Evolutionary conservation across 1,140 invertebrate genomes (phyloP).

Genomic region (Bombus polaris): DNA sequence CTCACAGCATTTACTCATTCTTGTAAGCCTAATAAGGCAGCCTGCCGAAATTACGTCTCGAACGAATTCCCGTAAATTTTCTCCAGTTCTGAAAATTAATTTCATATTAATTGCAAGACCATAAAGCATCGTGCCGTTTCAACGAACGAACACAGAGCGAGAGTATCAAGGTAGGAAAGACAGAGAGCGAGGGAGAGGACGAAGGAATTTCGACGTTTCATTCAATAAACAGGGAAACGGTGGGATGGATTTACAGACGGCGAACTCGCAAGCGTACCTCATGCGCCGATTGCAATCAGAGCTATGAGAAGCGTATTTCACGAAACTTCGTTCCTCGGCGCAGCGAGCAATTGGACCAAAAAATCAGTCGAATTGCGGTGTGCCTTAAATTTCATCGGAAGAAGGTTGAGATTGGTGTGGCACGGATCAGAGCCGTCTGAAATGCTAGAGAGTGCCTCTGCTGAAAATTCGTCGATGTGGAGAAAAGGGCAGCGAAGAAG

Average conservation of each 20-base stretch:
- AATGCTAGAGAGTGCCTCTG: background rate
- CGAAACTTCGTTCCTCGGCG: slow-evolving; percentile 52
- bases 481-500: background rate
- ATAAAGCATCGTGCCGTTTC: background rate
- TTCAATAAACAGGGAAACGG: slow-evolving; percentile 21
- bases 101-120: background rate
- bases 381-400: slow-evolving; percentile 60
- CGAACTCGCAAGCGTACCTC: slow-evolving; percentile 20
- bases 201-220: slow-evolving; percentile 9
- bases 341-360: slow-evolving; percentile 45
- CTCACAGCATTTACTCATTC: background rate
- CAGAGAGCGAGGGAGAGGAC: too few relatives aligned
- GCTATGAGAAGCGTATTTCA: slow-evolving; percentile 49
- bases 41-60: background rate
- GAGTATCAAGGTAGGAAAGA: background rate
- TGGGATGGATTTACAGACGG: background rate
- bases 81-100: background rate
- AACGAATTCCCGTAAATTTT: background rate
- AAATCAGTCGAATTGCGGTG: slow-evolving; percentile 59
- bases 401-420: slow-evolving; percentile 16
- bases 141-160: background rate
- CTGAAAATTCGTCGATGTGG: slow-evolving; percentile 32
- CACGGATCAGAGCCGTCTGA: slow-evolving; percentile 19
- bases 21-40: too few relatives aligned
- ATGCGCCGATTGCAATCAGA: slow-evolving; percentile 43